phyloP scores from a whole-genome alignment of 1,140 invertebrate species.

The Lucilia cuprina region DNA sequence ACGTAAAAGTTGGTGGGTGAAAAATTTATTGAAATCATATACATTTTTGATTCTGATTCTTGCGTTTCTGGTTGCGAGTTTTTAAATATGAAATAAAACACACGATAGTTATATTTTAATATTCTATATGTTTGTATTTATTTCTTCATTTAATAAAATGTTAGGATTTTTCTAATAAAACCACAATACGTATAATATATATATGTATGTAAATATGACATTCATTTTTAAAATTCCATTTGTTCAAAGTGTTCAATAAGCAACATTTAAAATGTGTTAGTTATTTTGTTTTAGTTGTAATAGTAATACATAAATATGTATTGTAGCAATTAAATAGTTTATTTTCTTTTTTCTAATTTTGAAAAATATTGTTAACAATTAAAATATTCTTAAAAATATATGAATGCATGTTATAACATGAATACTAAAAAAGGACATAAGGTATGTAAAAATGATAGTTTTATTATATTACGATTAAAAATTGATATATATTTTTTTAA shows the following conservation, averaged over 20 bases:
- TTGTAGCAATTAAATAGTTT: neutral
- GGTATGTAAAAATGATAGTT: neutral
- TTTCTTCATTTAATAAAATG: neutral
- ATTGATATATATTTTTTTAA: too few species aligned
- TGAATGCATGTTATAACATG: neutral
- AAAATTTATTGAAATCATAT: too few species aligned
- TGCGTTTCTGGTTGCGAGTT: too few species aligned
- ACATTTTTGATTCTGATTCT: too few species aligned
- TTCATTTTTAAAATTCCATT: neutral
- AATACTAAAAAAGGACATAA: neutral
- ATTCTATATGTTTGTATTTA: neutral
- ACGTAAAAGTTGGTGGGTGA: too few species aligned
- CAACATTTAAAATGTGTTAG: constrained; percentile 15
- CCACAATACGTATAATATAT: neutral
- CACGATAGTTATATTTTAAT: too few species aligned
- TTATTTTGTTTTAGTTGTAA: neutral
- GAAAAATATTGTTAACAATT: neutral
- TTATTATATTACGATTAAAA: neutral
- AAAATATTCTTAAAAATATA: constrained; percentile 7
- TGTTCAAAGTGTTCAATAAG: neutral
- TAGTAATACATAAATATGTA: neutral
- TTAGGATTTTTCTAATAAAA: constrained; percentile 10
- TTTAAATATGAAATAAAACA: too few species aligned
- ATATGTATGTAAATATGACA: neutral
- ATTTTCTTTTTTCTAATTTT: neutral